Percentiles rank a stretch among this genome's conserved stretches.
These are phyloP conservation scores for Shinisaurus crocodilurus DNA, from an alignment of 2,113 vertebrate genomes.

Conservation along the genomic window DNA sequence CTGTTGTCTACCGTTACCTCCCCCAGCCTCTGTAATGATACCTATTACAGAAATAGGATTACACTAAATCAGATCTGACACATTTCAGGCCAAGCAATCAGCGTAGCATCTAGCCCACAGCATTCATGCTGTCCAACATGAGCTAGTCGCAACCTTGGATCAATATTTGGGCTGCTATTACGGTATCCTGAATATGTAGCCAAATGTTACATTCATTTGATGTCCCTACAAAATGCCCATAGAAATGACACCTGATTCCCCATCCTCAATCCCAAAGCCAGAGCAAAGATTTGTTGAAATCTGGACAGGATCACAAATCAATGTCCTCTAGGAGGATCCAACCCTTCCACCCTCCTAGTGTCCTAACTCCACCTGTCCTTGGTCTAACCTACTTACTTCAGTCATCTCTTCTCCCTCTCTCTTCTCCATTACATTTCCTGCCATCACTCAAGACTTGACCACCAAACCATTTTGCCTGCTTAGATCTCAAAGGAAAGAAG, in stretches of 20 bases:
- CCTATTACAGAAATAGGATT: slow-evolving; percentile 2
- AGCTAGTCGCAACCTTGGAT: fast-evolving
- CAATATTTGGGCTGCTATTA: slow-evolving; percentile 7
- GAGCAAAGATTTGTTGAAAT: not conserved
- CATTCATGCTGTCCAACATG: not conserved
- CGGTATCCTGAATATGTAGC: not conserved
- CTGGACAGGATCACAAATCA: not conserved
- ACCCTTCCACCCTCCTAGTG: too few relatives aligned
- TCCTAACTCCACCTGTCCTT: not conserved
- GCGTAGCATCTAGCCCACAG: not conserved
- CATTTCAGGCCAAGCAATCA: slow-evolving; percentile 15
- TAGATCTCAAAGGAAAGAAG: not conserved
- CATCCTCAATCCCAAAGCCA: not conserved
- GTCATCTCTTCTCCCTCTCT: too few relatives aligned
- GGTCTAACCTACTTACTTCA: not conserved
- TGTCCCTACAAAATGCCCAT: not conserved
- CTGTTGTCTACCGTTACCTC: not conserved
- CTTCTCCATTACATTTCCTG: not conserved
- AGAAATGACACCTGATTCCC: not conserved
- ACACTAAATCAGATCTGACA: slow-evolving; percentile 26
- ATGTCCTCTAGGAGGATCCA: not conserved
- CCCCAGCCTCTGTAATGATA: not conserved
- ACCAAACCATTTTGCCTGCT: not conserved
- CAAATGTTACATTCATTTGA: not conserved
- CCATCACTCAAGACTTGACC: not conserved